Conservation (phyloP, 2,113 vertebrate genomes). For the Rostratula benghalensis region DNA sequence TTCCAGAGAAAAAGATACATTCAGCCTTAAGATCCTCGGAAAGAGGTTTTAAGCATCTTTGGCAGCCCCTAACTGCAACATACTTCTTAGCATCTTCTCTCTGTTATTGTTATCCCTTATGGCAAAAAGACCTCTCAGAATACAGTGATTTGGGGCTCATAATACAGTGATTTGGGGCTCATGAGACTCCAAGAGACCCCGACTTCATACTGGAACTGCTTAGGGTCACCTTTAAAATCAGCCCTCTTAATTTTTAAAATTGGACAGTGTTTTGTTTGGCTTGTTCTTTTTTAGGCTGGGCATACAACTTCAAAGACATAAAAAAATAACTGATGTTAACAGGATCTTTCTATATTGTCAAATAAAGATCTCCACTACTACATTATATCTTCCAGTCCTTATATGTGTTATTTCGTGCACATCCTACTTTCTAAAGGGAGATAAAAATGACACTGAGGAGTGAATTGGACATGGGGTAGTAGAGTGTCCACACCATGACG, state of each 20-base stretch:
- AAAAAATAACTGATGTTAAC: background rate
- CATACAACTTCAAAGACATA: background rate
- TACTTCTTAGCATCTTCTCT: background rate
- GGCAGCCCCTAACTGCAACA: background rate
- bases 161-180: background rate
- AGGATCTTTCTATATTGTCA: background rate
- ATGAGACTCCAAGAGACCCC: background rate
- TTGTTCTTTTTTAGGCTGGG: background rate
- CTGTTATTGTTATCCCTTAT: background rate
- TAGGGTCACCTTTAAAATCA: background rate
- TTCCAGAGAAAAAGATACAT: background rate
- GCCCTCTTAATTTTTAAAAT: background rate
- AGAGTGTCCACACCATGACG: no score
- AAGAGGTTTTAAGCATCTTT: background rate
- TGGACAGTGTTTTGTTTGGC: no score
- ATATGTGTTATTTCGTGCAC: background rate
- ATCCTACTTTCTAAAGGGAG: background rate
- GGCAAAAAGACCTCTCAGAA: background rate
- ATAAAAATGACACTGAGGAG: background rate
- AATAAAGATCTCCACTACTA: background rate
- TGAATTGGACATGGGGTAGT: background rate
- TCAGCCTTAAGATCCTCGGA: background rate
- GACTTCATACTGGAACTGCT: background rate
- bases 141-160: background rate
- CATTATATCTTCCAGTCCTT: background rate